phyloP scores from a whole-genome alignment of 2,888 invertebrate genomes.

The Tyria jacobaeae region DNA sequence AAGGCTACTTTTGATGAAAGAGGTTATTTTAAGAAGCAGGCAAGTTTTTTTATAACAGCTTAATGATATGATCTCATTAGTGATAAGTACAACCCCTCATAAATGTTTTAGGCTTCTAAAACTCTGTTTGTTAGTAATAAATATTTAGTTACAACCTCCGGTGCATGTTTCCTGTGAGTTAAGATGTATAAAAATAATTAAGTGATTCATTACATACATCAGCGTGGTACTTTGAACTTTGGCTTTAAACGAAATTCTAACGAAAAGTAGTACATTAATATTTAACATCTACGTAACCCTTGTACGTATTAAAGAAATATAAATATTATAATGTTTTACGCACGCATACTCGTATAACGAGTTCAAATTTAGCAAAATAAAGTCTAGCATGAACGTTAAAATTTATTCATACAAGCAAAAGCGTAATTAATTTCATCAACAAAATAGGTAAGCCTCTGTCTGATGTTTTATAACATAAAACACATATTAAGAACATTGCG shows the following conservation, averaged over 20 bases:
- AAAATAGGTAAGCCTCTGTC: slow-evolving; percentile 20
- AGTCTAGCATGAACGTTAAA: slow-evolving; percentile 23
- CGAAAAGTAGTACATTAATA: slow-evolving; percentile 21
- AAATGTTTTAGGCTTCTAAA: too few species aligned
- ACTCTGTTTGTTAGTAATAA: slow-evolving; percentile 21
- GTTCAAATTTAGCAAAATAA: slow-evolving; percentile 39
- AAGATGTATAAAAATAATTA: slow-evolving; percentile 43
- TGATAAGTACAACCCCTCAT: neutral
- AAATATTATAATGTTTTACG: slow-evolving; percentile 15
- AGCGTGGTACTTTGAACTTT: slow-evolving; percentile 35
- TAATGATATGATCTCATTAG: too few species aligned
- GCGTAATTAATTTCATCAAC: slow-evolving; percentile 35
- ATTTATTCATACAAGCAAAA: slow-evolving; percentile 30
- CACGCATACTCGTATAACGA: slow-evolving; percentile 28
- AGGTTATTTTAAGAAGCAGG: too few species aligned
- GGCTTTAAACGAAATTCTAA: slow-evolving; percentile 22
- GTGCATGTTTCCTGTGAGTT: slow-evolving; percentile 46
- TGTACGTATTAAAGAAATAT: neutral
- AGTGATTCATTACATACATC: slow-evolving; percentile 43
- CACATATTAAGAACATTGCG: neutral
- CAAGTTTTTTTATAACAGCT: too few species aligned
- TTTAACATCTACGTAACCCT: slow-evolving; percentile 2
- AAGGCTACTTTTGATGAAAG: too few species aligned
- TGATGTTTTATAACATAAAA: slow-evolving; percentile 15
- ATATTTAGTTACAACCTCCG: slow-evolving; percentile 33